These are phyloP conservation scores for Forbesichthys papilliferus DNA, from an alignment of 2,113 vertebrate species.

Conservation along the genomic window DNA sequence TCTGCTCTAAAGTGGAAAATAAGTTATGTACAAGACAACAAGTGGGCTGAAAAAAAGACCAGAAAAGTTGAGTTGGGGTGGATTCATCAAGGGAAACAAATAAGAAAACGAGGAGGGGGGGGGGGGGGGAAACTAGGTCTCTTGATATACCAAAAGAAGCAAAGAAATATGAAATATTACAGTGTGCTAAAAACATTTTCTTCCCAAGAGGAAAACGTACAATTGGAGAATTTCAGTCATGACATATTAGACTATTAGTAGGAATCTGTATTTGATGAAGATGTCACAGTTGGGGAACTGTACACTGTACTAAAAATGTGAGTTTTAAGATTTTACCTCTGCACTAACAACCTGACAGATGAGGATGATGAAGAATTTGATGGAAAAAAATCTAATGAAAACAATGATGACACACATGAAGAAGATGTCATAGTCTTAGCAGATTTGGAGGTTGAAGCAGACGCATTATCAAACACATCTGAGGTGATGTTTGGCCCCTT, in stretches of 20 bases:
- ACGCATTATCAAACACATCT: conserved; percentile 55
- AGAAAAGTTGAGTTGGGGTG: conserved; percentile 18
- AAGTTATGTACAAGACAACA: neutral
- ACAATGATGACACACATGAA: conserved; percentile 31
- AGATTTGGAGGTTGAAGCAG: conserved; percentile 26
- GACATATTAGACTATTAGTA: conserved; percentile 35
- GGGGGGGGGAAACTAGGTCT: conserved; percentile 20
- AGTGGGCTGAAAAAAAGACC: conserved; percentile 9
- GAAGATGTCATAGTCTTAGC: conserved; percentile 32
- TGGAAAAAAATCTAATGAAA: conserved; percentile 19
- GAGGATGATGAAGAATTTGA: conserved; percentile 14
- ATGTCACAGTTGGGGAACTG: conserved; percentile 16
- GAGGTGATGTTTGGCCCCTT: conserved; percentile 39
- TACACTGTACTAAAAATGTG: conserved; percentile 21
- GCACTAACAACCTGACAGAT: conserved; percentile 7
- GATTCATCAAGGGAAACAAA: conserved; percentile 18
- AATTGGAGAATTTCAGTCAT: conserved; percentile 24
- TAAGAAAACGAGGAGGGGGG: conserved; percentile 8
- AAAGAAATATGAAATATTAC: conserved; percentile 21
- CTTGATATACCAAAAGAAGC: conserved; percentile 34
- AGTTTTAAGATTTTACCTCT: conserved; percentile 23
- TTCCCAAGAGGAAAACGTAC: conserved; percentile 15
- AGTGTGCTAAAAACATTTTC: conserved; percentile 26
- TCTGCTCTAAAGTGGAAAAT: neutral
- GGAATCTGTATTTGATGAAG: conserved; percentile 18